Conservation (phyloP, 2,113 vertebrate species). For the Ameiurus melas region DNA sequence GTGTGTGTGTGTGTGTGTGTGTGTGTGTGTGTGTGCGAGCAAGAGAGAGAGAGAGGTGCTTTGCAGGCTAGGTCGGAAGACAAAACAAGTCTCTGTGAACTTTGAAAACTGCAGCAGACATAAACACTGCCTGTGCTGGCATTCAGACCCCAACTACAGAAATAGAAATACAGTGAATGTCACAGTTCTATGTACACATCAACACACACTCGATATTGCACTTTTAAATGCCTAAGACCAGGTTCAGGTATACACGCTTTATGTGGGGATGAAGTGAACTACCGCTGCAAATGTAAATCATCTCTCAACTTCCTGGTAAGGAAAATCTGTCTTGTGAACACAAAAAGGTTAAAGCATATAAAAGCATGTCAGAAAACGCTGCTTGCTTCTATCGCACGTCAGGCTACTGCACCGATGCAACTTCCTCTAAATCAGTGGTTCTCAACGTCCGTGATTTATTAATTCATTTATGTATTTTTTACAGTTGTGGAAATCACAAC, state of each 20-base stretch:
- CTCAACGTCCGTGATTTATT: neutral
- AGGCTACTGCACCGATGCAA: neutral
- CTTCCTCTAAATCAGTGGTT: neutral
- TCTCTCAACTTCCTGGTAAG: neutral
- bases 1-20: too few species aligned
- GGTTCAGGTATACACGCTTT: neutral
- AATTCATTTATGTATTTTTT: neutral
- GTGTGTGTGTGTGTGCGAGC: neutral
- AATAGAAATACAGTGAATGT: neutral
- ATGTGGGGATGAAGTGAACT: neutral
- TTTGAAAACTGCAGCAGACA: slow-evolving; percentile 9
- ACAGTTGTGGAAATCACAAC: neutral
- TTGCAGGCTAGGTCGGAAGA: slow-evolving; percentile 32
- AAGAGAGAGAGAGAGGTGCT: slow-evolving; percentile 27
- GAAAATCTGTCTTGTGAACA: neutral
- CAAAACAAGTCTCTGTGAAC: slow-evolving; percentile 24
- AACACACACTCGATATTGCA: neutral
- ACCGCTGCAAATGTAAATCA: neutral
- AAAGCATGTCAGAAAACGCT: neutral
- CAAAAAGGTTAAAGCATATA: neutral
- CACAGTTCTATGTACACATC: neutral
- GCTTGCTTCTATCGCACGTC: neutral
- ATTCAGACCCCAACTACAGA: neutral
- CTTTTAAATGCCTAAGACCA: neutral
- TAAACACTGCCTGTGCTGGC: neutral